phyloP scores from a whole-genome alignment of 2,888 invertebrate species.

The Eristalis arbustorum region DNA sequence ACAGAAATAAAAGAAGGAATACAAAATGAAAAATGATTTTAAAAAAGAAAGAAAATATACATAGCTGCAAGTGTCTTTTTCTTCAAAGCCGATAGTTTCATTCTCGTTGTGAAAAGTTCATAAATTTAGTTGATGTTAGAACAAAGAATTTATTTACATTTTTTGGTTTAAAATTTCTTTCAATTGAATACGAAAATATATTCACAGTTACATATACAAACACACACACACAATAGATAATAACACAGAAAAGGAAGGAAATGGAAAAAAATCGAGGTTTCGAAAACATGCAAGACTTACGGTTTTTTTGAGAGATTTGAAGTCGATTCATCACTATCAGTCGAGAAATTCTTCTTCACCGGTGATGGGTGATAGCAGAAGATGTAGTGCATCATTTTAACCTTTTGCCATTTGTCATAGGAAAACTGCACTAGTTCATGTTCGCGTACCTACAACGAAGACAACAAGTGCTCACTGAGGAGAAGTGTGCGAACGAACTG shows the following conservation, averaged over 20 bases:
- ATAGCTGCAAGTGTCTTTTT: conserved; percentile 59
- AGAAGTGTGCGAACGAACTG: not conserved
- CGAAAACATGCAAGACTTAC: conserved; percentile 76
- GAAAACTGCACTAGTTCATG: conserved; percentile 91
- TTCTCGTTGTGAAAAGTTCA: conserved; percentile 70
- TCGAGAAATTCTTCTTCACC: conserved; percentile 89
- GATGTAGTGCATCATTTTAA: conserved; percentile 92
- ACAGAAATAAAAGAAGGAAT: not conserved
- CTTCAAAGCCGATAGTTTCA: conserved; percentile 64
- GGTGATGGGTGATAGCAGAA: conserved; percentile 94
- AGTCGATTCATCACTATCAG: conserved; percentile 85
- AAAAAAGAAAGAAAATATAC: conserved; percentile 23
- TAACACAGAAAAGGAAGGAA: conserved; percentile 17
- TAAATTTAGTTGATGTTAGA: conserved; percentile 45
- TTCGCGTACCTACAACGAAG: conserved; percentile 84
- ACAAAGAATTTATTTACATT: conserved; percentile 28
- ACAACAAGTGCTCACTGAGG: no score
- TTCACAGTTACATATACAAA: conserved; percentile 25
- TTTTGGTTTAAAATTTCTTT: not conserved
- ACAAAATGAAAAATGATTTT: conserved; percentile 11
- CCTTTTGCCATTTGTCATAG: conserved; percentile 91
- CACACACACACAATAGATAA: not conserved
- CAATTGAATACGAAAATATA: not conserved
- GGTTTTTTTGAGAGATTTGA: conserved; percentile 81
- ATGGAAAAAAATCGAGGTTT: conserved; percentile 22